Base-by-base conservation (phyloP, 2,888 invertebrate species). In the Nemoura dubitans region DNA sequence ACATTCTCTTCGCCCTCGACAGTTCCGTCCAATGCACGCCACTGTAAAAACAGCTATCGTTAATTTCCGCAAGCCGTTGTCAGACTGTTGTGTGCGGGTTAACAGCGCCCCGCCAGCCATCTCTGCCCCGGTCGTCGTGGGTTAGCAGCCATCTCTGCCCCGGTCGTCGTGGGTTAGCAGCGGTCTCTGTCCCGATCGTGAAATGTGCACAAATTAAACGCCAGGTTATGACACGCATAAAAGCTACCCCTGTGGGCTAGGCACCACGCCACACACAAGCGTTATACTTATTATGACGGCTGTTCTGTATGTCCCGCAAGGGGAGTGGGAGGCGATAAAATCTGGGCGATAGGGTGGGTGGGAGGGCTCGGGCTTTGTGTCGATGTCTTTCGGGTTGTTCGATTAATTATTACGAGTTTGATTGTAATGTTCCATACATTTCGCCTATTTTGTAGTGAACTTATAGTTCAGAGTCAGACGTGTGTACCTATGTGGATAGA, bases 41-140 rank as follows among this genome's bases (percentile, higher is more conserved):
- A 59, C 59, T 59, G 59, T 21, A 10, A 14, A 59, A 59, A 10
- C 16, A 21, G 59, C 21, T 21, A 59, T 14, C 76, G 84, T 59
- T 84, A 84, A 84, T 84, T 84, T 84, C 84, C 43, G 43, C 76
- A 26, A 84, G 28, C 27, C 84, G 29, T 84, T 84, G 28, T 81
- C 27, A 81, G 26, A 81, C 28, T 81, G 81, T 81, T 29, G 59
- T 59, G 59, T 59, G 59, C 14, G 2, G 16, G 26, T 81, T 81
- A 81, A 81, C 81, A 29, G 27, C 81, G 10, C 27, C 27, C 78
- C 1, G 25, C 30, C 59, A 59, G 21, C 59, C 16, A 10, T 59
- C 78, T 7, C 26, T 10, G 26, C 0, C 3, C 28, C n/a, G 81
- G 29, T 81, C 81, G n/a, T 81, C n/a, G n/a, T n/a, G n/a, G n/a